These are phyloP conservation scores for Pteropus alecto DNA, from an alignment of 2,113 vertebrate species.

Conservation along the genomic window DNA sequence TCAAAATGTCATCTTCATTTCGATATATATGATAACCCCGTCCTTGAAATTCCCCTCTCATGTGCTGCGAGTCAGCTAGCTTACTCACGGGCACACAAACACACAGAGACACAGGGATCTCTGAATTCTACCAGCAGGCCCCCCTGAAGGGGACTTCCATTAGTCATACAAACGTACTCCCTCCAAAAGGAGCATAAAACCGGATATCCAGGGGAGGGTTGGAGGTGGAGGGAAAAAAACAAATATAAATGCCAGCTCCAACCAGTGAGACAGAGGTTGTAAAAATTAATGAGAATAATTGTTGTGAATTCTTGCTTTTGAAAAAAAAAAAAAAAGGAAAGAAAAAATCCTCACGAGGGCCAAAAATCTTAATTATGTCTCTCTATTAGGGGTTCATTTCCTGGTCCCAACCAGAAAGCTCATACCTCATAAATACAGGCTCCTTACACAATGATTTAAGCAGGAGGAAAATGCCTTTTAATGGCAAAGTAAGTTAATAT, in stretches of 20 bases:
- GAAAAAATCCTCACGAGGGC: conserved; percentile 72
- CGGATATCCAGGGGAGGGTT: conserved; percentile 69
- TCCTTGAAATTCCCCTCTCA: neutral
- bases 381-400: conserved; percentile 86
- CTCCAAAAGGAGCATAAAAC: conserved; percentile 59
- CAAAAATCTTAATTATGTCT: conserved; percentile 88
- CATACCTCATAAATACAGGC: conserved; percentile 83
- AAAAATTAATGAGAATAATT: conserved; percentile 89
- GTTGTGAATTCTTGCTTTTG: conserved; percentile 84
- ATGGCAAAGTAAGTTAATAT: conserved; percentile 79
- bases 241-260: conserved; percentile 76
- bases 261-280: conserved; percentile 81
- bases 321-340: conserved; percentile 17
- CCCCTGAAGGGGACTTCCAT: conserved; percentile 2
- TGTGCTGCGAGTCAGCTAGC: neutral
- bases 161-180: conserved; percentile 39
- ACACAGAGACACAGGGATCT: neutral
- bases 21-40: neutral
- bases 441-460: conserved; percentile 80
- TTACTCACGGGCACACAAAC: neutral
- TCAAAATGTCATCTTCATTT: neutral
- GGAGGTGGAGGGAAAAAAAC: neutral
- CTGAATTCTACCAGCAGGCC: neutral
- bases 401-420: conserved; percentile 82
- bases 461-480: conserved; percentile 70